Evolutionary conservation across 2,797 vertebrate genomes (phyloP).

Genomic region (Morelia viridis): DNA sequence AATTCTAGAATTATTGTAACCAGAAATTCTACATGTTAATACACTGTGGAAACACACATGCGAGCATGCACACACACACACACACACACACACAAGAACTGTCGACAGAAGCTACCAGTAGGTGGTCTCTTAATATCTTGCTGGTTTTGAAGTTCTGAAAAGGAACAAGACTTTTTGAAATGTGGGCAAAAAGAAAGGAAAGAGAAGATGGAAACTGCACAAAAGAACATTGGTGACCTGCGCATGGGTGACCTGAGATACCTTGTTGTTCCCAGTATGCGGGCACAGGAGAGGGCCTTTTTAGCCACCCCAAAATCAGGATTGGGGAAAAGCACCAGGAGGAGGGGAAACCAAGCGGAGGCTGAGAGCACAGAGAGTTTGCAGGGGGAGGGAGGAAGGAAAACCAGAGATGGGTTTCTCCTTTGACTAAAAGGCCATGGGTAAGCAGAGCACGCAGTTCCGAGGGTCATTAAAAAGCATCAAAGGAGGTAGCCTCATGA

Average conservation of each 20-base stretch:
- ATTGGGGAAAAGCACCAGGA: not conserved
- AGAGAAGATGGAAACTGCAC: conserved; percentile 70
- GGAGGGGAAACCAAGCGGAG: not conserved
- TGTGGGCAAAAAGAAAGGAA: conserved; percentile 67
- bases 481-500: conserved; percentile 84
- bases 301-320: conserved; percentile 73
- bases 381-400: not conserved
- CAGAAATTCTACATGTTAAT: conserved; percentile 58
- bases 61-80: conserved; percentile 17
- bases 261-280: conserved; percentile 71
- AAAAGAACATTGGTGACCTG: conserved; percentile 67
- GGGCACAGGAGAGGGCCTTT: conserved; percentile 72
- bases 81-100: conserved; percentile 54
- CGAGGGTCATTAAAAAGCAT: conserved; percentile 87
- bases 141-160: conserved; percentile 72
- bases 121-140: conserved; percentile 64
- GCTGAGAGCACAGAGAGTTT: not conserved
- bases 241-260: conserved; percentile 71
- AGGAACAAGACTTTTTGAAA: conserved; percentile 72
- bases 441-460: conserved; percentile 82
- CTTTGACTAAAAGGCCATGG: conserved; percentile 77
- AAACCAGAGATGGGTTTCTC: conserved; percentile 77
- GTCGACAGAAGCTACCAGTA: conserved; percentile 61
- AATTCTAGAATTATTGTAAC: conserved; percentile 60
- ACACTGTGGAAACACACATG: conserved; percentile 56